phyloP scores from a whole-genome alignment of 64 coral and sea anemone species.

The Actinia equina region DNA sequence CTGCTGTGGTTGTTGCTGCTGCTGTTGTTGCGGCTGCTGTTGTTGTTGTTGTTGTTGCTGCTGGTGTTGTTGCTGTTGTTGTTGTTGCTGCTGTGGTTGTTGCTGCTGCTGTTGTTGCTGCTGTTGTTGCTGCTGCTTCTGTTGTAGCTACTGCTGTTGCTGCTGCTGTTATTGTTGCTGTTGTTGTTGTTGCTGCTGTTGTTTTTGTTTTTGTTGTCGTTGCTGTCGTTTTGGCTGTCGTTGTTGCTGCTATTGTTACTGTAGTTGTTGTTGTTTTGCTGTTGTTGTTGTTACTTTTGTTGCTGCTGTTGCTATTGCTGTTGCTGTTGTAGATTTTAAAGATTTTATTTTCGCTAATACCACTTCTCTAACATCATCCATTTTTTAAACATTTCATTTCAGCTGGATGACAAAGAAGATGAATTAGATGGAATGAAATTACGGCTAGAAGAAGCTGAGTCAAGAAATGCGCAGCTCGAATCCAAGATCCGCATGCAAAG shows the following conservation, averaged over 20 bases:
- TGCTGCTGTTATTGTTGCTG: not conserved
- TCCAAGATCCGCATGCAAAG: conserved; percentile 92
- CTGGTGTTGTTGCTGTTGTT: not conserved
- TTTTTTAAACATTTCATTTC: not conserved
- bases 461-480: conserved; percentile 71
- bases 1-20: not conserved
- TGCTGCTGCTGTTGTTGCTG: not conserved
- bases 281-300: not conserved
- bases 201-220: not conserved
- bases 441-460: conserved; percentile 77
- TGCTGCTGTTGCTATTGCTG: not conserved
- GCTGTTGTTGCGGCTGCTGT: not conserved
- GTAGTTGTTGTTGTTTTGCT: not conserved
- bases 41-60: not conserved
- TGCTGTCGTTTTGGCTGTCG: no score
- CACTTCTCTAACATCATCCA: not conserved
- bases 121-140: not conserved
- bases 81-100: not conserved
- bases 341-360: not conserved
- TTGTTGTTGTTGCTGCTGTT: not conserved
- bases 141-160: not conserved
- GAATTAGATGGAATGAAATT: conserved; percentile 67
- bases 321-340: not conserved
- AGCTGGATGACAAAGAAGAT: conserved; percentile 95
- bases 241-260: not conserved